Evolutionary conservation across 2,113 vertebrate species (phyloP), one percentile per base, ranked within the genome.

Genomic region (Barnardius zonarius): DNA sequence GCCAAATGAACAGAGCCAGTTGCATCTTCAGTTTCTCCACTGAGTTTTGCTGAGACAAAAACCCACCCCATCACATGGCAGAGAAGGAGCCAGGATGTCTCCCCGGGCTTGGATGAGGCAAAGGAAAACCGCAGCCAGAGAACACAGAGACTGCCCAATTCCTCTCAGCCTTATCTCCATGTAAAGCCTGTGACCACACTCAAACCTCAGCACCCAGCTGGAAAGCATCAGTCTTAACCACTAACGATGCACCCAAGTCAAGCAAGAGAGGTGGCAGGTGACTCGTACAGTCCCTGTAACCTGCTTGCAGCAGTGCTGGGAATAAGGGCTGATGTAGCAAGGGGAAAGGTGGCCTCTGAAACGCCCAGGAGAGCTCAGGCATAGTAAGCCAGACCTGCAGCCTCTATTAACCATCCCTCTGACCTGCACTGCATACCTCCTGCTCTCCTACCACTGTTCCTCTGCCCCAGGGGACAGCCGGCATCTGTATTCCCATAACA

Each of bases 361-460:
- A 41, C 2, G 25, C 33, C 17, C 37, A 24, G 37, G 27, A 73
- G 28, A 46, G 59, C 31, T 78, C 55, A 51, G 33, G 25, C 8
- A 0, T 35, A 24, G 17, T 1, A 10, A 86, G 46, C 30, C 17
- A 5, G 18, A 69, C 25, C 78, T 20, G 17, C 73, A 76, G 67
- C 52, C 43, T 44, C 72, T 61, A 39, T 5, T 14, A 35, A 18
- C 16, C 59, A 64, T 3, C 28, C 17, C 59, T 27, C 37, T 3
- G 17, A n/a, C 54, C 41, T 9, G 17, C 43, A 17, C 49, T 14
- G 2, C 1, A 0, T 0, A 25, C 17, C 39, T 63, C 54, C 5
- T 19, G 52, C 48, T 68, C 63, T 39, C 48, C 52, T 77, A 14
- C 6, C 2, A 9, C 85, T 25, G 48, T 1, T 83, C 31, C 83